phyloP scores from a whole-genome alignment of 2,797 vertebrate genomes.

The Gila robusta region DNA sequence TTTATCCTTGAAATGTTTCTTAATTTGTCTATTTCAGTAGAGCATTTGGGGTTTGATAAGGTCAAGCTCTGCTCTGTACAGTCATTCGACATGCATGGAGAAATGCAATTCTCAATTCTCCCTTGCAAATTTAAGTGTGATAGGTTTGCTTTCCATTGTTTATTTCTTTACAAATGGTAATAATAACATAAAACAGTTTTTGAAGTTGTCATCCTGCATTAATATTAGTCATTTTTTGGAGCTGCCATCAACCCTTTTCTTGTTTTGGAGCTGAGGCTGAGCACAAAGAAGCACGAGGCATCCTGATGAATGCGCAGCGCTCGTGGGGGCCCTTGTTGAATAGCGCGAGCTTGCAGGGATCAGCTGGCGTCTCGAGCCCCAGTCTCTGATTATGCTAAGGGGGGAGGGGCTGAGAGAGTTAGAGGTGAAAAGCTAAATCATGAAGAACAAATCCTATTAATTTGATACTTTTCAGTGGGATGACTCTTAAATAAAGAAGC shows the following conservation, averaged over 20 bases:
- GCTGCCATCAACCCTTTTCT: slow-evolving; percentile 15
- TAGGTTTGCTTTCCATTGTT: not conserved
- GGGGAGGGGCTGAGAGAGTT: slow-evolving; percentile 16
- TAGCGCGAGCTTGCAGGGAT: slow-evolving; percentile 47
- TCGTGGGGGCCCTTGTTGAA: slow-evolving; percentile 57
- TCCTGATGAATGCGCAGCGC: slow-evolving; percentile 37
- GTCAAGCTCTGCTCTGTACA: not conserved
- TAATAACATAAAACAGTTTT: not conserved
- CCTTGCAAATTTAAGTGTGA: not conserved
- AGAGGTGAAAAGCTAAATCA: slow-evolving; percentile 38
- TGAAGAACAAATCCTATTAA: slow-evolving; percentile 66
- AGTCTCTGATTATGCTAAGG: slow-evolving; percentile 18
- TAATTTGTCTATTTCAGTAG: slow-evolving; percentile 10
- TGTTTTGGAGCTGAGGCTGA: slow-evolving; percentile 24
- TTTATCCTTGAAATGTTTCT: slow-evolving; percentile 16
- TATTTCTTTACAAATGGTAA: not conserved
- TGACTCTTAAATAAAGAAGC: slow-evolving; percentile 37
- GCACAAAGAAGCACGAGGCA: slow-evolving; percentile 73
- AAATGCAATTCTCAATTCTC: not conserved
- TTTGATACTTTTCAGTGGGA: slow-evolving; percentile 53
- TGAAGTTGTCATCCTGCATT: not conserved
- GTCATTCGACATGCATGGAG: not conserved
- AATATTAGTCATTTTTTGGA: not conserved
- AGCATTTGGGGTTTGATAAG: not conserved
- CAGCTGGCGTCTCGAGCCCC: slow-evolving; percentile 53